Conservation (phyloP, 2,113 vertebrate genomes). For the Struthidea cinerea region DNA sequence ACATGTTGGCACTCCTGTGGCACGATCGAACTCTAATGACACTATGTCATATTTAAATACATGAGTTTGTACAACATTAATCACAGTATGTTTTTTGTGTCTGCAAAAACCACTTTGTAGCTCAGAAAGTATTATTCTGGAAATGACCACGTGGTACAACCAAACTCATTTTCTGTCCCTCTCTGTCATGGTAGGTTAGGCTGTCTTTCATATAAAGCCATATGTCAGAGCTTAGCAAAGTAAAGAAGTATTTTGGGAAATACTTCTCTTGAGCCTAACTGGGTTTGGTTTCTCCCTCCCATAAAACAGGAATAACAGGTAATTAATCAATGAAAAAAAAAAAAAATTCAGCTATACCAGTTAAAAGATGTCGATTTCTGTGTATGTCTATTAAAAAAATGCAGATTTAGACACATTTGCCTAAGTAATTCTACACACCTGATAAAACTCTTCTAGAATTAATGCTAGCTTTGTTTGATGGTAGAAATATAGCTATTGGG, state of each 20-base stretch:
- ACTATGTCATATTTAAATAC: neutral
- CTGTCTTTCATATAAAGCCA: rapidly evolving
- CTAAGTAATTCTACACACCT: neutral
- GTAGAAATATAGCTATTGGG: neutral
- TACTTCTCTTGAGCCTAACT: neutral
- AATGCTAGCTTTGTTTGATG: neutral
- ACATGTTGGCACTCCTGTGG: neutral
- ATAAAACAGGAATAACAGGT: neutral
- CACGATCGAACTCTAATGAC: neutral
- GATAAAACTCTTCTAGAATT: neutral
- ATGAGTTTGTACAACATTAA: neutral
- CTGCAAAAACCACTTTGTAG: neutral
- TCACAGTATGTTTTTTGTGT: neutral
- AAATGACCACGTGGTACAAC: neutral
- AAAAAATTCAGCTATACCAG: neutral
- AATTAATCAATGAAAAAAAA: neutral
- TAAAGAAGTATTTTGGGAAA: neutral
- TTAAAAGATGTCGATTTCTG: neutral
- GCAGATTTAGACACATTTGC: neutral
- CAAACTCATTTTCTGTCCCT: neutral
- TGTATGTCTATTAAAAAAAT: neutral
- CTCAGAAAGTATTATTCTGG: neutral
- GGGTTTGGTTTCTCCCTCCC: neutral
- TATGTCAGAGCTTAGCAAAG: neutral
- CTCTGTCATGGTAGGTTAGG: neutral